Conservation (phyloP, 2,113 vertebrate genomes). For the Leuciscus idus region DNA sequence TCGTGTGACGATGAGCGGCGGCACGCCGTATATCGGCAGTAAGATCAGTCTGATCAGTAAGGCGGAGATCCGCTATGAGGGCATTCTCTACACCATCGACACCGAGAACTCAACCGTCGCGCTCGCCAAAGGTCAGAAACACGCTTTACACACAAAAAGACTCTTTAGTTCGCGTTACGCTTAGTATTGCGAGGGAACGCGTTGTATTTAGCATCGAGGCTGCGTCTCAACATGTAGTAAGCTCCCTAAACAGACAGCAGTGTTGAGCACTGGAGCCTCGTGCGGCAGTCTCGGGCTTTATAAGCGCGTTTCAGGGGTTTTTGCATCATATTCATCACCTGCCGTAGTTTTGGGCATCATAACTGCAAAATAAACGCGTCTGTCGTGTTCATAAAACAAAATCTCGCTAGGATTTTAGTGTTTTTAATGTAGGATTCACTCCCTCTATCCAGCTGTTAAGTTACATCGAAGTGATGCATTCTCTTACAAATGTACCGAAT, state of each 20-base stretch:
- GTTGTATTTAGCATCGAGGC: neutral
- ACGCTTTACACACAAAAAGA: constrained; percentile 46
- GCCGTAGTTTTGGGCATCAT: neutral
- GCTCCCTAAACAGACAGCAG: neutral
- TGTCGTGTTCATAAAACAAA: too few species aligned
- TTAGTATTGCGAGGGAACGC: neutral
- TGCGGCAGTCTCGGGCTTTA: neutral
- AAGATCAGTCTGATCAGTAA: constrained; percentile 93
- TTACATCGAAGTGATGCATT: too few species aligned
- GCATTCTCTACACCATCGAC: constrained; percentile 82
- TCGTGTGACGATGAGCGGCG: constrained; percentile 77
- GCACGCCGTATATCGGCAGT: constrained; percentile 90
- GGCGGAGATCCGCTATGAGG: constrained; percentile 82
- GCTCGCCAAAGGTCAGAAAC: constrained; percentile 83
- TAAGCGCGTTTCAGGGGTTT: neutral
- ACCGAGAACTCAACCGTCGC: constrained; percentile 85
- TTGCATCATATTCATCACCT: neutral
- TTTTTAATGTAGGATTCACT: neutral
- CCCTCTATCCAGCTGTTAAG: neutral
- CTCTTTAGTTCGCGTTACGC: neutral
- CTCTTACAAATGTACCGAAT: neutral
- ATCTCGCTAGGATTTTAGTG: neutral
- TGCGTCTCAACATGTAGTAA: neutral
- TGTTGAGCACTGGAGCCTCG: neutral
- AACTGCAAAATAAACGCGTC: neutral